Evolutionary conservation across 2,888 invertebrate genomes (phyloP).

Genomic region (Drosophila helvetica): DNA sequence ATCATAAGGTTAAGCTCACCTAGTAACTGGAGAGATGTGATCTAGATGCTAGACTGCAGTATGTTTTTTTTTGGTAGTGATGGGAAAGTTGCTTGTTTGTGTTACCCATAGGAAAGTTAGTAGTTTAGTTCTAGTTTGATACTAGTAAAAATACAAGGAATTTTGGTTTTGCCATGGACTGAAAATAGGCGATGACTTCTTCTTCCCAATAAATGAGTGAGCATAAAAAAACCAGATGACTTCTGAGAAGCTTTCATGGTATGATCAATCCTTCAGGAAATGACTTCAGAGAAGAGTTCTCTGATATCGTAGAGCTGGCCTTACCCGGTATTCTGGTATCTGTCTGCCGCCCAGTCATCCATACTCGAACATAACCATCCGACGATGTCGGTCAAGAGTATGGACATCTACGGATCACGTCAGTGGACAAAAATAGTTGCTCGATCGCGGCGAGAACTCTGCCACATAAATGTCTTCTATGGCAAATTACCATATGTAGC

Average conservation of each 20-base stretch:
- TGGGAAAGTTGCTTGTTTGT: too few species aligned
- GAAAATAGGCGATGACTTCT: neutral
- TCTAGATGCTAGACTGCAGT: neutral
- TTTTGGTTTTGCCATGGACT: too few species aligned
- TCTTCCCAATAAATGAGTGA: neutral
- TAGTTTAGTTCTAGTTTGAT: too few species aligned
- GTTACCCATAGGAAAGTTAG: too few species aligned
- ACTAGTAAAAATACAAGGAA: too few species aligned
- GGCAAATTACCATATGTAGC: constrained; percentile 76
- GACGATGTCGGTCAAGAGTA: constrained; percentile 38
- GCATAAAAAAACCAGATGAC: neutral
- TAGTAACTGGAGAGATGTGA: neutral
- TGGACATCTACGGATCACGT: constrained; percentile 32
- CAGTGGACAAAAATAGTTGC: constrained; percentile 57
- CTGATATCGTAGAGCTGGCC: neutral
- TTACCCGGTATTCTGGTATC: constrained; percentile 1
- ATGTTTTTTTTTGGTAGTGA: neutral
- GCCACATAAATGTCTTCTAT: constrained; percentile 40
- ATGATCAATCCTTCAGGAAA: neutral
- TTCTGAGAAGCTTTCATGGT: neutral
- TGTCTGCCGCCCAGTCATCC: constrained; percentile 14
- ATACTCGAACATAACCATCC: neutral
- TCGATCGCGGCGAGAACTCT: constrained; percentile 33
- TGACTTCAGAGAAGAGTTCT: too few species aligned
- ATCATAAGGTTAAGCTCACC: neutral